Percentiles rank a stretch among this genome's conserved stretches.
These are phyloP conservation scores for Hydriomena furcata DNA, from an alignment of 2,888 invertebrate species.

Conservation along the genomic window DNA sequence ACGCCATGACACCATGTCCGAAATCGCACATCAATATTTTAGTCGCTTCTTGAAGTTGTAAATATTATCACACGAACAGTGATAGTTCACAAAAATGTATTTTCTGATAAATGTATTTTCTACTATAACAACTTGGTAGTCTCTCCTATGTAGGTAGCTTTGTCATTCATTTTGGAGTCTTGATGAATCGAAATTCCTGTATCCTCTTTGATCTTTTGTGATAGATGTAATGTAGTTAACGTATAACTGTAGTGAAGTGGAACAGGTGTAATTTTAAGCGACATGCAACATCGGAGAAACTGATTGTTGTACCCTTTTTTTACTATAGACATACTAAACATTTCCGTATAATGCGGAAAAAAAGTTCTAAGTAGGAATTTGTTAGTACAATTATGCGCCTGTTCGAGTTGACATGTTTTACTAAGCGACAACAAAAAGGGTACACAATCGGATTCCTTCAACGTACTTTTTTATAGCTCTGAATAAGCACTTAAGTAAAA, in stretches of 20 bases:
- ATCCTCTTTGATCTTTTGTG: slow-evolving; percentile 10
- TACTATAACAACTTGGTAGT: not conserved
- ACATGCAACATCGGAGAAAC: too few relatives aligned
- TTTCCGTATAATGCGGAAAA: too few relatives aligned
- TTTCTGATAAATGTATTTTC: slow-evolving; percentile 4
- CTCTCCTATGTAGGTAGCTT: slow-evolving; percentile 3
- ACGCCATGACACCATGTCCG: too few relatives aligned
- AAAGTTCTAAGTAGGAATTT: too few relatives aligned
- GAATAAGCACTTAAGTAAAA: slow-evolving; percentile 22
- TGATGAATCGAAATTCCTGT: slow-evolving; percentile 5
- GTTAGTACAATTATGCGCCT: too few relatives aligned
- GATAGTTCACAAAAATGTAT: not conserved
- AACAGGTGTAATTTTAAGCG: slow-evolving; percentile 2
- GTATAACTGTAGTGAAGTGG: not conserved
- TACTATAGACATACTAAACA: too few relatives aligned
- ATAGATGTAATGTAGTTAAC: slow-evolving; percentile 6
- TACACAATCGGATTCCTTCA: too few relatives aligned
- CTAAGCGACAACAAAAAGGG: too few relatives aligned
- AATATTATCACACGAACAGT: not conserved
- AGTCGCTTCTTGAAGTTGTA: not conserved
- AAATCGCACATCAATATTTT: not conserved
- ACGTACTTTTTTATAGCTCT: slow-evolving; percentile 11
- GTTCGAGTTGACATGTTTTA: too few relatives aligned
- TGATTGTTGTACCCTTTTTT: too few relatives aligned
- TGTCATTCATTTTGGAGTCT: slow-evolving; percentile 7